phyloP scores from a whole-genome alignment of 2,797 vertebrate species.

The Martes flavigula region DNA sequence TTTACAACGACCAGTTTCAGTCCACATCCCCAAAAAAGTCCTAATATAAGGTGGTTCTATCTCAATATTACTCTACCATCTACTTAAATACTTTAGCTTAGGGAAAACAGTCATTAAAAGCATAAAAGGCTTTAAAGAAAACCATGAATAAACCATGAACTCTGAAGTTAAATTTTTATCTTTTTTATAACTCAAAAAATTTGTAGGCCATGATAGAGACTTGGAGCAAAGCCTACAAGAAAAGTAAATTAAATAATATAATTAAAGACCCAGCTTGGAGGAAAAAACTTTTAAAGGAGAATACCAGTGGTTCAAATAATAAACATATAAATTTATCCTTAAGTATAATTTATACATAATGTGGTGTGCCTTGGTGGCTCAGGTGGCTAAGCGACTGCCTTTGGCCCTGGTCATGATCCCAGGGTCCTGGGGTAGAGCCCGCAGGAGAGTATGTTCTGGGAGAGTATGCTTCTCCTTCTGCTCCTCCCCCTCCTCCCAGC shows the following conservation, averaged over 20 bases:
- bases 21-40: not conserved
- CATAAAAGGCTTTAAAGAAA: not conserved
- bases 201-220: not conserved
- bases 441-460: no score
- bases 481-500: no score
- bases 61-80: not conserved
- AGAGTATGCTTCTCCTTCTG: no score
- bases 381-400: no score
- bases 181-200: not conserved
- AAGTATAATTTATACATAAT: not conserved
- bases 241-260: not conserved
- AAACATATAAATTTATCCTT: not conserved
- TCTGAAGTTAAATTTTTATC: not conserved
- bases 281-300: not conserved
- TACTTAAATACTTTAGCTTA: not conserved
- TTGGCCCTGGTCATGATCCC: no score
- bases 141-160: not conserved
- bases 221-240: not conserved
- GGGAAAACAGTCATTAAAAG: not conserved
- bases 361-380: no score
- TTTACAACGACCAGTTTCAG: not conserved
- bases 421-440: no score
- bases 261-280: not conserved
- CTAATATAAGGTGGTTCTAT: not conserved
- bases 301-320: not conserved